These are phyloP conservation scores for Aphyosemion australe DNA, from an alignment of 2,113 vertebrate genomes.

Conservation along the genomic window DNA sequence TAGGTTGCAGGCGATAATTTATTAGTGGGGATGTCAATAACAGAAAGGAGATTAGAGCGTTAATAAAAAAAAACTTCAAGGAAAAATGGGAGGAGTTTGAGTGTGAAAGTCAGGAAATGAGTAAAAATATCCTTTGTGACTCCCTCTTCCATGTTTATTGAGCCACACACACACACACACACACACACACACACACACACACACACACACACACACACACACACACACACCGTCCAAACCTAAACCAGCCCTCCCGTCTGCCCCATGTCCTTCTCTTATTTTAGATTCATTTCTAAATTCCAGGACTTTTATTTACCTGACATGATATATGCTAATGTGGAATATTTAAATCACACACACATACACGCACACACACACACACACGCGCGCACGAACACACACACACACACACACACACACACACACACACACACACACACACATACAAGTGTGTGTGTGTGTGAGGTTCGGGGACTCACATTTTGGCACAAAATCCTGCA, in stretches of 20 bases:
- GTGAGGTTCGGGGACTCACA: slow-evolving; percentile 29
- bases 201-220: slow-evolving; percentile 11
- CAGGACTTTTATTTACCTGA: slow-evolving; percentile 9
- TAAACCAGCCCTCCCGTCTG: slow-evolving; percentile 20
- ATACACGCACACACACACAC: neutral
- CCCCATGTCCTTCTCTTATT: slow-evolving; percentile 12
- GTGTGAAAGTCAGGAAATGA: slow-evolving; percentile 25
- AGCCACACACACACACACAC: slow-evolving; percentile 8
- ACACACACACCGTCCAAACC: too few species aligned
- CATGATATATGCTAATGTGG: slow-evolving; percentile 25
- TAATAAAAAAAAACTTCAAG: slow-evolving; percentile 3
- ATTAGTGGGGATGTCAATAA: neutral
- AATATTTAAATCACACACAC: slow-evolving; percentile 4
- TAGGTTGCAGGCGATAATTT: neutral
- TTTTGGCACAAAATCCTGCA: slow-evolving; percentile 53
- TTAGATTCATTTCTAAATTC: slow-evolving; percentile 23
- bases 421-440: neutral
- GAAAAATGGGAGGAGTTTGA: neutral
- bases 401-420: too few species aligned
- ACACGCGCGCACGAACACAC: neutral
- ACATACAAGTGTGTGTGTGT: slow-evolving; percentile 3
- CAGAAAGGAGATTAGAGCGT: slow-evolving; percentile 1
- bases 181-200: neutral
- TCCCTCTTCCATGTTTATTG: slow-evolving; percentile 40
- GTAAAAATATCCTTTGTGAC: slow-evolving; percentile 44